phyloP scores from a whole-genome alignment of 1,140 invertebrate species.

The Ptiloglossa arizonensis region DNA sequence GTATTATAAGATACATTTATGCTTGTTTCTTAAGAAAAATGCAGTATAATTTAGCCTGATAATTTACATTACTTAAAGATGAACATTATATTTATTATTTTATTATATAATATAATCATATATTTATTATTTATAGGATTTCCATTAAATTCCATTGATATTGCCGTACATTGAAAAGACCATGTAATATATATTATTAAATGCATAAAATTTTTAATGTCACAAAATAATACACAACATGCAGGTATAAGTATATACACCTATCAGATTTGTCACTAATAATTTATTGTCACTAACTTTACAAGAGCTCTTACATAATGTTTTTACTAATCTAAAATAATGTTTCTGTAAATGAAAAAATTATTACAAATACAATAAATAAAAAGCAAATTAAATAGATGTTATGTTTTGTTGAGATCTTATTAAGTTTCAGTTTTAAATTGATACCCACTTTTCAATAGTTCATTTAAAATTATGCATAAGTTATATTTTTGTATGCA shows the following conservation, averaged over 20 bases:
- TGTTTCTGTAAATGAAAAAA: not conserved
- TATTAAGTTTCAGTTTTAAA: not conserved
- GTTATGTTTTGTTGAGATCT: not conserved
- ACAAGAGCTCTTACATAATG: conserved; percentile 9
- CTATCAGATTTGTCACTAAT: not conserved
- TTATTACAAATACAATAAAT: not conserved
- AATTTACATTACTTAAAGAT: not conserved
- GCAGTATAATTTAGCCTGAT: no score
- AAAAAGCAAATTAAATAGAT: conserved; percentile 7
- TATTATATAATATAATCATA: not conserved
- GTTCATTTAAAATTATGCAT: conserved; percentile 23
- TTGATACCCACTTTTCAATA: not conserved
- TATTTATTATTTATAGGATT: not conserved
- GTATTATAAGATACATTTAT: not conserved
- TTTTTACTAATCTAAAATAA: conserved; percentile 1
- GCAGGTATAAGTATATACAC: not conserved
- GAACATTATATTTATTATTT: conserved; percentile 10
- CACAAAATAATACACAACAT: not conserved
- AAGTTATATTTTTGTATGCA: not conserved
- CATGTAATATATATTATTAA: not conserved
- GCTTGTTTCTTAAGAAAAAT: no score
- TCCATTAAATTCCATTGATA: not conserved
- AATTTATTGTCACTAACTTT: conserved; percentile 31
- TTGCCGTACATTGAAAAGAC: not conserved
- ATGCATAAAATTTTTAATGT: not conserved